Conservation (phyloP, 2,888 invertebrate genomes). For the Synergus laeviventris region DNA sequence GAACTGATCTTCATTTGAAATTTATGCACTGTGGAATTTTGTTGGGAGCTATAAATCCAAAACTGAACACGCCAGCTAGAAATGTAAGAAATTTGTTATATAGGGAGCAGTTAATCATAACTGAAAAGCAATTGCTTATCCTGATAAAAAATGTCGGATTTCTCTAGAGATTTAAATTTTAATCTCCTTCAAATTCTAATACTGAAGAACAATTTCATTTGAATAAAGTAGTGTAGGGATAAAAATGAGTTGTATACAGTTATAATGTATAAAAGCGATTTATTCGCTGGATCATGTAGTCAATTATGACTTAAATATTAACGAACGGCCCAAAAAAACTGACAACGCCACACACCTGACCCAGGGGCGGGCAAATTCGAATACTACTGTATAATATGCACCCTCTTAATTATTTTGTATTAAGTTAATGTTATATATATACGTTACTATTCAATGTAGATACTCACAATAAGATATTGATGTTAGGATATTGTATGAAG, state of each 20-base stretch:
- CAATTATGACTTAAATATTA: no score
- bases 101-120: constrained; percentile 16
- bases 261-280: no score
- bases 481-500: neutral
- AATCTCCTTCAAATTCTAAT: neutral
- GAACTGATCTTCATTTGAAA: constrained; percentile 17
- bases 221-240: no score
- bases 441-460: neutral
- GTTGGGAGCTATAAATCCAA: constrained; percentile 27
- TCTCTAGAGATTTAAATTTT: neutral
- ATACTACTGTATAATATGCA: no score
- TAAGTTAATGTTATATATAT: no score
- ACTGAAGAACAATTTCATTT: neutral
- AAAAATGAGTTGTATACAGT: no score
- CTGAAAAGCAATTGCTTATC: constrained; percentile 7
- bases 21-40: constrained; percentile 24
- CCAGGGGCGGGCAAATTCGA: no score
- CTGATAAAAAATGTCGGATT: neutral
- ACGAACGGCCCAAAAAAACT: no score
- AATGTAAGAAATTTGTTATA: neutral
- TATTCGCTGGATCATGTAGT: no score
- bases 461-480: constrained; percentile 6
- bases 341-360: no score
- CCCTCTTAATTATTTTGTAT: no score
- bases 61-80: constrained; percentile 7